phyloP scores from a whole-genome alignment of 2,797 vertebrate genomes.

The Helicolenus hilgendorfi region DNA sequence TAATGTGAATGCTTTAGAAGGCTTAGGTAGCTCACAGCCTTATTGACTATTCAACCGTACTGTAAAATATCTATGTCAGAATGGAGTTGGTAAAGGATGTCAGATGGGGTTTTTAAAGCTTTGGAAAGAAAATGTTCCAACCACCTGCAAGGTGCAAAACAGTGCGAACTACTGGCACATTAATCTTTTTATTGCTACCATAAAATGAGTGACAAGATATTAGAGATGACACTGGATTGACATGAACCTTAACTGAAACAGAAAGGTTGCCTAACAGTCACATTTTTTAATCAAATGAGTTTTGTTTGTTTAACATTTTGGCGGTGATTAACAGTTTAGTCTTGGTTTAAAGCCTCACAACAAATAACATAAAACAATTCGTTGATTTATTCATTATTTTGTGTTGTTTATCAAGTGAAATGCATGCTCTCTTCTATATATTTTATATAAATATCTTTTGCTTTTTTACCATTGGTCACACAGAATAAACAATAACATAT shows the following conservation, averaged over 20 bases:
- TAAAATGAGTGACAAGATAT: not conserved
- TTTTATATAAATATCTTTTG: not conserved
- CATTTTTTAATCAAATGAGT: not conserved
- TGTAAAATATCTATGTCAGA: constrained; percentile 37
- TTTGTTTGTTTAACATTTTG: not conserved
- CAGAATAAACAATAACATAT: not conserved
- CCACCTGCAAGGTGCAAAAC: not conserved
- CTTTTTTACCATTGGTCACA: not conserved
- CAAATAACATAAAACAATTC: not conserved
- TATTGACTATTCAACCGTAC: not conserved
- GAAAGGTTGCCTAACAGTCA: not conserved
- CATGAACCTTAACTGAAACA: not conserved
- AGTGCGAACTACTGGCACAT: not conserved
- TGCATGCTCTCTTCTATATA: not conserved
- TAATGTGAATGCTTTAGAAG: not conserved
- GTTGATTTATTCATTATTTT: not conserved
- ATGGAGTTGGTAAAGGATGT: not conserved
- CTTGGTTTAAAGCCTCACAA: not conserved
- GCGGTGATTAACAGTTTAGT: not conserved
- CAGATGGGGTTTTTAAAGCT: not conserved
- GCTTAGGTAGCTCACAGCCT: not conserved
- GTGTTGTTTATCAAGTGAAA: not conserved
- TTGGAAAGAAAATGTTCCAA: not conserved
- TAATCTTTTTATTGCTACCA: not conserved
- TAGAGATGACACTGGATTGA: not conserved